phyloP scores from a whole-genome alignment of 2,888 invertebrate genomes.

The Ophonus ardosiacus region DNA sequence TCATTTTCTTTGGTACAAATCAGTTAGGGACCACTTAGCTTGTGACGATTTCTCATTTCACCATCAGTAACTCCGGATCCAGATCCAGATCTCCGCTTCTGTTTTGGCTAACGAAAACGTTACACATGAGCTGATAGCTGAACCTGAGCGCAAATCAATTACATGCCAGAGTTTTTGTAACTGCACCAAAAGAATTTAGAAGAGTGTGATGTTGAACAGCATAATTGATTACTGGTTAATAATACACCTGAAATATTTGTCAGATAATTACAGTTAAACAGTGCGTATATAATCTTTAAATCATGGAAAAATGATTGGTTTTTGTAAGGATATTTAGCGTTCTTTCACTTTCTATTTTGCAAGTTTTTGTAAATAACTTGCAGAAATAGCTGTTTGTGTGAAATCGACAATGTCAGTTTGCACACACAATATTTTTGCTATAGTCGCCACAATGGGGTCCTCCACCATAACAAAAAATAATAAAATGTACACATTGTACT shows the following conservation, averaged over 20 bases:
- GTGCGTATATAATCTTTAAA: neutral
- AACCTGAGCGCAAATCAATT: constrained; percentile 20
- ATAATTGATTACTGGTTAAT: neutral
- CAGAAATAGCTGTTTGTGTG: no score
- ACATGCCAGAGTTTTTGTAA: neutral
- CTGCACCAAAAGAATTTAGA: constrained; percentile 18
- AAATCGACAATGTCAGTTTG: no score
- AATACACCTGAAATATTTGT: neutral
- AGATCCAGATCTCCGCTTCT: constrained; percentile 15
- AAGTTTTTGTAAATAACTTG: neutral
- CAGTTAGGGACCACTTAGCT: no score
- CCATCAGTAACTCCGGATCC: constrained; percentile 3
- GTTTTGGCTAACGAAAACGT: constrained; percentile 36
- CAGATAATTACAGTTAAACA: neutral
- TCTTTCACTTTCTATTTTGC: neutral
- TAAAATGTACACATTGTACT: no score
- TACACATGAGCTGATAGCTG: constrained; percentile 16
- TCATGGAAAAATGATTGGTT: neutral
- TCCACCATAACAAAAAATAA: no score
- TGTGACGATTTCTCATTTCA: neutral
- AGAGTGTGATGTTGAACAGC: neutral
- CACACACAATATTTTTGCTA: no score
- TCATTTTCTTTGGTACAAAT: no score
- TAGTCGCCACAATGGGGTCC: no score
- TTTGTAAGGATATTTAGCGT: neutral